Base-by-base conservation (phyloP, 2,113 vertebrate genomes). In the Ictalurus furcatus region DNA sequence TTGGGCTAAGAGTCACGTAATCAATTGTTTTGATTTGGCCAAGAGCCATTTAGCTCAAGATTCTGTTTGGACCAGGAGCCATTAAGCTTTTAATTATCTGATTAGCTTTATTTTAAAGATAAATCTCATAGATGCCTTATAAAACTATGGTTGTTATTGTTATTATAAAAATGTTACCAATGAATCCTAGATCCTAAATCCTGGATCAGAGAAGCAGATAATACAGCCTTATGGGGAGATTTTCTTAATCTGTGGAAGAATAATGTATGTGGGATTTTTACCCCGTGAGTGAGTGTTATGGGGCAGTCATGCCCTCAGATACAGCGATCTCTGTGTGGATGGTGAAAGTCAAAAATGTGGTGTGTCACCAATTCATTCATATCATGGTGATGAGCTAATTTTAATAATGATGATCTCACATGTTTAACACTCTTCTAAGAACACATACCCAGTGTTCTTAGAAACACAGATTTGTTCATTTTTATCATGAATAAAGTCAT, bases 331-430 rank as follows among this genome's bases (percentile, higher is more conserved):
- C 2, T 8, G 52, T 23, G 48, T 73, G 17, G 30, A 58, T 37
- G 37, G 44, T 30, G 16, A 54, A 71, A 34, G 28, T 17, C 34
- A 16, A 9, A 84, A 85, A 52, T 2, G 19, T 58, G 52, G 2
- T 11, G 78, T 2, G 74, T 52, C 40, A 28, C 23, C 21, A 48
- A 28, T 58, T 34, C 52, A 6, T 56, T 56, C n/a, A 76, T 34
- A 86, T 25, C 30, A 74, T 23, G 21, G n/a, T 34, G 54, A 59
- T 74, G 71, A 76, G 54, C 30, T 76, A 21, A 78, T 76, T 65
- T 76, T 76, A 76, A 76, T 76, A 58, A 86, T 13, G 52, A 86
- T 59, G 52, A 61, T n/a, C 34, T 86, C 54, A 74, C 14, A 37
- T 19, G 13, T 48, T 73, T 34, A 9, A 58, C 28, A 12, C 25